These are phyloP conservation scores for Eurytoma californica DNA, from an alignment of 2,888 invertebrate genomes.

Conservation along the genomic window DNA sequence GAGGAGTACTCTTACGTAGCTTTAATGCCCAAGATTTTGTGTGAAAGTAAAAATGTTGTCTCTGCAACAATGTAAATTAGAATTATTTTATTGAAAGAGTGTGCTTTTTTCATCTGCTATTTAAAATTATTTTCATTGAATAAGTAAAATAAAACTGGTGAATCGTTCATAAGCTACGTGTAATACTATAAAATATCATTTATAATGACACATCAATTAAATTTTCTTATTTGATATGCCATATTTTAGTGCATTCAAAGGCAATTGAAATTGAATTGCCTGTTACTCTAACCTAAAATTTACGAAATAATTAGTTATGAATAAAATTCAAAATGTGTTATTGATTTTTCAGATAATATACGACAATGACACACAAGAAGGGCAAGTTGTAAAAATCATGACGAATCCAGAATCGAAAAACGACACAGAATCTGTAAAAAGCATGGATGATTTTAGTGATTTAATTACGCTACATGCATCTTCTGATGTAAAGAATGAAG, in stretches of 20 bases:
- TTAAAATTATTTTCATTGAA: neutral
- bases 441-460: constrained; percentile 21
- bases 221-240: no score
- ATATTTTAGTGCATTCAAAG: no score
- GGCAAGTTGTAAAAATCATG: constrained; percentile 33
- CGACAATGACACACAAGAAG: constrained; percentile 44
- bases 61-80: neutral
- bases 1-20: neutral
- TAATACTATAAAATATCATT: neutral
- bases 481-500: constrained; percentile 38
- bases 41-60: no score
- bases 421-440: neutral
- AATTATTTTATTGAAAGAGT: neutral
- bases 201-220: neutral
- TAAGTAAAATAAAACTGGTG: neutral
- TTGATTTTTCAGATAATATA: constrained; percentile 47
- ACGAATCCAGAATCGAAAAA: constrained; percentile 20
- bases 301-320: no score
- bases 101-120: neutral
- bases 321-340: no score
- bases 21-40: neutral
- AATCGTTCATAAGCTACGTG: neutral
- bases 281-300: no score
- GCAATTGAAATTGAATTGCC: no score
- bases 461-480: constrained; percentile 52